A percentile compares a stretch with the other conserved stretches of the same genome.
Conservation (phyloP, 2,888 invertebrate genomes). For the Trichogramma evanescens region DNA sequence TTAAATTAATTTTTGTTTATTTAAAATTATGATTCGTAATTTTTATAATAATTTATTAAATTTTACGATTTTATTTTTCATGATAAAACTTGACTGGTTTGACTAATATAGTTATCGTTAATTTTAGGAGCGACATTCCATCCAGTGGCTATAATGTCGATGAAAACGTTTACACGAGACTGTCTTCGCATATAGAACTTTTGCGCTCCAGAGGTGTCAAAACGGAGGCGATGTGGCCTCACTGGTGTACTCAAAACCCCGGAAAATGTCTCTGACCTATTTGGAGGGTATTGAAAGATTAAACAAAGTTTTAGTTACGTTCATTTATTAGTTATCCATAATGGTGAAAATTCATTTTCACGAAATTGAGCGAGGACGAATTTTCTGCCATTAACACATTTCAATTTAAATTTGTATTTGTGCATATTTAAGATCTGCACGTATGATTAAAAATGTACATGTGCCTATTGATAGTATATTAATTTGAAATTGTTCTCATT, state of each 20-base stretch:
- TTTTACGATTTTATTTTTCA: not conserved
- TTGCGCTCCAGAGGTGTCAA: conserved; percentile 57
- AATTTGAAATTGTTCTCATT: too few relatives aligned
- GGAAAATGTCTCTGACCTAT: conserved; percentile 59
- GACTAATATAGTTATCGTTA: conserved; percentile 2
- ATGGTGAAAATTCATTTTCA: not conserved
- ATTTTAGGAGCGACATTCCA: conserved; percentile 51
- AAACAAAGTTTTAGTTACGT: not conserved
- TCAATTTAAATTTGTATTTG: too few relatives aligned
- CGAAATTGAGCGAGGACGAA: too few relatives aligned
- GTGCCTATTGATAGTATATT: too few relatives aligned
- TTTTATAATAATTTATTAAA: not conserved
- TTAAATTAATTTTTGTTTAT: conserved; percentile 2
- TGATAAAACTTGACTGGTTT: not conserved
- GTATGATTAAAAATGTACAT: too few relatives aligned
- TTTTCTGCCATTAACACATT: too few relatives aligned
- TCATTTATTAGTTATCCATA: not conserved
- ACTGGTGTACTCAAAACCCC: conserved; percentile 71
- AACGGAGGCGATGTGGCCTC: conserved; percentile 69
- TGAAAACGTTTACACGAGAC: conserved; percentile 61
- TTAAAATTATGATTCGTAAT: not conserved
- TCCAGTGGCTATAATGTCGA: conserved; percentile 49
- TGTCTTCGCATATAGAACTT: conserved; percentile 62
- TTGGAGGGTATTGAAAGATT: conserved; percentile 19
- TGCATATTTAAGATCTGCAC: too few relatives aligned